A percentile compares a stretch with the other conserved stretches of the same genome.
These are phyloP conservation scores for Cyclophora albipunctata DNA, from an alignment of 2,888 invertebrate species.

Conservation along the genomic window DNA sequence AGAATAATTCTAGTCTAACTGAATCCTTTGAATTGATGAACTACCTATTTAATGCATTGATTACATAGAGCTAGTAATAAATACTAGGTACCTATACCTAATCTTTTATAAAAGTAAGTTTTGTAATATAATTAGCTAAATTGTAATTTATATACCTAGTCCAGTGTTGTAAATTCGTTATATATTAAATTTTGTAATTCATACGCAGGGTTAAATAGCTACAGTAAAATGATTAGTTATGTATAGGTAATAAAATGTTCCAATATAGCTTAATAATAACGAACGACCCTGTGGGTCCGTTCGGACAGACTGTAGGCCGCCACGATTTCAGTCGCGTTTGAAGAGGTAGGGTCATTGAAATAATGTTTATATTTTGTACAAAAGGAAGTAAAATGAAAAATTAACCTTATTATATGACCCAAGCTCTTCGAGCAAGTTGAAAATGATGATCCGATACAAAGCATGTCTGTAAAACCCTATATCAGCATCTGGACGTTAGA, in stretches of 20 bases:
- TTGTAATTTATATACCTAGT: constrained; percentile 24
- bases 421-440: too few species aligned
- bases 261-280: constrained; percentile 9
- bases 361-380: too few species aligned
- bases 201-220: constrained; percentile 38
- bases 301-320: too few species aligned
- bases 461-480: background rate
- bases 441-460: too few species aligned
- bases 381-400: too few species aligned
- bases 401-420: too few species aligned
- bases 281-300: too few species aligned
- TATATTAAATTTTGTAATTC: constrained; percentile 26
- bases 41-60: constrained; percentile 3
- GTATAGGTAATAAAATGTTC: constrained; percentile 10
- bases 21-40: constrained; percentile 4
- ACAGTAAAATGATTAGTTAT: constrained; percentile 7
- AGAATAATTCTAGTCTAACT: constrained; percentile 36
- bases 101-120: constrained; percentile 29
- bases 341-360: too few species aligned
- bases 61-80: constrained; percentile 6
- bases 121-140: constrained; percentile 25
- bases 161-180: constrained; percentile 35
- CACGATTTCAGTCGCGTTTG: too few species aligned
- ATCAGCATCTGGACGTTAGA: background rate
- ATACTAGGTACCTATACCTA: constrained; percentile 11